Base-by-base conservation (phyloP, 2,888 invertebrate genomes). In the Entomobrya proxima region DNA sequence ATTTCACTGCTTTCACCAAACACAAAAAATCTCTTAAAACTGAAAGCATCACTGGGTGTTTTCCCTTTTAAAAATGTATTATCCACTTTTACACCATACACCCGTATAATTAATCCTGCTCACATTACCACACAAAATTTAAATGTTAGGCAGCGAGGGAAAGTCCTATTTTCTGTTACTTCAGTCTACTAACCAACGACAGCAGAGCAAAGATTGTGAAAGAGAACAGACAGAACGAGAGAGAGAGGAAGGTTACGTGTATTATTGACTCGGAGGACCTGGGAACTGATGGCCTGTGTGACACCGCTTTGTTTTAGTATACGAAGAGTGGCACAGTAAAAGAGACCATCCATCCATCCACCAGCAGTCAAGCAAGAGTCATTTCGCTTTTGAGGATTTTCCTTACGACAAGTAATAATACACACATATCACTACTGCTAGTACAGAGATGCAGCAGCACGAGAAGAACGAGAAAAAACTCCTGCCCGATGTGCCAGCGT, bases 281-380 rank as follows among this genome's bases (percentile, higher is more conserved):
- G 85, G 85, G 85, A 85, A 85, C 85, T 85, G 85, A 78, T 75
- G 85, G 74, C 61, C 80, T 80, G 75, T 79, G 74, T 75, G 78
- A 85, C 85, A 85, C 80, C 80, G 85, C 85, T 85, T 85, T 85
- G 85, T 85, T 85, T 85, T 85, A 85, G 85, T 85, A 85, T 85
- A 80, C 79, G 64, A 32, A 58, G 58, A 64, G 52, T 75, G 72
- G 74, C 72, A 74, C 58, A 72, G 21, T 61, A 35, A 58, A 52
- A 67, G 75, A 61, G 67, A 76, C 75, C 30, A 80, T 69, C 80
- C 76, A 52, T 64, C 74, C 32, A 75, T 47, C 74, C 47, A 64
- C 47, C 35, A 78, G 64, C 78, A 78, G 64, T 55, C 47, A 77
- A 61, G 58, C 52, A 64, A 69, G 64, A 76, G 83, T 67, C 76